phyloP scores from a whole-genome alignment of 2,113 vertebrate genomes.

The Saguinus imperator region DNA sequence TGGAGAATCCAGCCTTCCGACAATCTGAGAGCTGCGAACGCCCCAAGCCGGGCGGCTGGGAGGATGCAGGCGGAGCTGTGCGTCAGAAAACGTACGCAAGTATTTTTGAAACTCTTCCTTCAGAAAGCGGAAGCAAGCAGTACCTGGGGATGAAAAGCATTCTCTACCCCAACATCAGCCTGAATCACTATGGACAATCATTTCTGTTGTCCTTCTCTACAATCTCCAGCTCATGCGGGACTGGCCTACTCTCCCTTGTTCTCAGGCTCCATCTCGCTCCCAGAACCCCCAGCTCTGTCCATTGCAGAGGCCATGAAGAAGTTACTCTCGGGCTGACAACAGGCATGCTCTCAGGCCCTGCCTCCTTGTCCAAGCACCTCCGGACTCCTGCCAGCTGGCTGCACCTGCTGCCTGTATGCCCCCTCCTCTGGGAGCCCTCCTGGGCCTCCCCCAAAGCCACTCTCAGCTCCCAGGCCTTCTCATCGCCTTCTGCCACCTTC shows the following conservation, averaged over 20 bases:
- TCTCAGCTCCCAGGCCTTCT: too few species aligned
- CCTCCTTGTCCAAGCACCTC: accelerated
- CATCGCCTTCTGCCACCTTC: accelerated
- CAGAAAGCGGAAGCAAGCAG: not conserved
- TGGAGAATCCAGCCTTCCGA: not conserved
- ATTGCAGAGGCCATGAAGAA: accelerated
- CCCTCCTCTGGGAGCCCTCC: not conserved
- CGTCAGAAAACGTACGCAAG: accelerated
- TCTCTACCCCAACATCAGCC: not conserved
- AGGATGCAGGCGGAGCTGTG: not conserved
- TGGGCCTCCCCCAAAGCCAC: accelerated
- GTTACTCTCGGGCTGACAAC: not conserved
- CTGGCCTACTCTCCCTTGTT: not conserved
- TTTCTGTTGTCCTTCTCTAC: too few species aligned
- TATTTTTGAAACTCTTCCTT: not conserved
- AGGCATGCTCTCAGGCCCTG: accelerated
- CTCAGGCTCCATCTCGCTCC: not conserved
- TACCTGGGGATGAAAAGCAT: accelerated
- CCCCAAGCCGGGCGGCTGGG: accelerated
- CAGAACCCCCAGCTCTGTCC: accelerated
- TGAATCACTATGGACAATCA: accelerated
- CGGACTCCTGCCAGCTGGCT: not conserved
- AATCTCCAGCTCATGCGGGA: accelerated
- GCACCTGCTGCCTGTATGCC: not conserved
- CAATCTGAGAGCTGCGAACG: not conserved